A percentile compares a stretch with the other conserved stretches of the same genome.
phyloP scores from a whole-genome alignment of 1,140 invertebrate genomes.

The Drosophila kohkoa region DNA sequence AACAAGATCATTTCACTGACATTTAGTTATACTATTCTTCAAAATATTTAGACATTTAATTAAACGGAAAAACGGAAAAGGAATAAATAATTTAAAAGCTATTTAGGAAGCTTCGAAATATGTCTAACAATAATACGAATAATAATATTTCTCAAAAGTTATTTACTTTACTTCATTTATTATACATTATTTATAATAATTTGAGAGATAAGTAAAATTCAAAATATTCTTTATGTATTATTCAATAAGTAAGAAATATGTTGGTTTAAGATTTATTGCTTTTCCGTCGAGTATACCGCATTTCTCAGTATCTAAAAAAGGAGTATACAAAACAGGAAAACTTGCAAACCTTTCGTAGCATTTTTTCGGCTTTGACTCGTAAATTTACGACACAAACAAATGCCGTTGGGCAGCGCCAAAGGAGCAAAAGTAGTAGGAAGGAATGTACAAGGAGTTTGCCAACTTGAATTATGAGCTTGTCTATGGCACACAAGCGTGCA shows the following conservation, averaged over 20 bases:
- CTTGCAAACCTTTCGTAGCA: slow-evolving; percentile 29
- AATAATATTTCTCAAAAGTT: too few relatives aligned
- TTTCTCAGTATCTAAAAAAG: background rate
- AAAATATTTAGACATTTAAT: background rate
- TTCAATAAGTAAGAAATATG: too few relatives aligned
- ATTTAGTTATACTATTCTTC: background rate
- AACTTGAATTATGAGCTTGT: slow-evolving; percentile 66
- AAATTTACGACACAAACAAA: slow-evolving; percentile 59
- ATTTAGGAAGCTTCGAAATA: too few relatives aligned
- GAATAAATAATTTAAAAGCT: too few relatives aligned
- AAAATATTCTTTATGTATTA: background rate
- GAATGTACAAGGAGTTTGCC: slow-evolving; percentile 47
- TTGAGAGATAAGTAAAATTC: too few relatives aligned
- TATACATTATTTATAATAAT: too few relatives aligned
- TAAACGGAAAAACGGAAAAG: too few relatives aligned
- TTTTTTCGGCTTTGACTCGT: slow-evolving; percentile 47
- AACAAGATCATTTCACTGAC: background rate
- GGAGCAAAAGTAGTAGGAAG: slow-evolving; percentile 3
- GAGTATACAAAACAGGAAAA: slow-evolving; percentile 28
- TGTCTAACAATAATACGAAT: too few relatives aligned
- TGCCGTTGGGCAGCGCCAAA: slow-evolving; percentile 27
- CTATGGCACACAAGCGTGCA: slow-evolving; percentile 40
- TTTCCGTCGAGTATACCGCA: background rate
- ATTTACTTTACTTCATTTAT: too few relatives aligned
- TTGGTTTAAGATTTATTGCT: too few relatives aligned